Base-by-base conservation (phyloP, 2,888 invertebrate genomes). In the Atrina japonica region DNA sequence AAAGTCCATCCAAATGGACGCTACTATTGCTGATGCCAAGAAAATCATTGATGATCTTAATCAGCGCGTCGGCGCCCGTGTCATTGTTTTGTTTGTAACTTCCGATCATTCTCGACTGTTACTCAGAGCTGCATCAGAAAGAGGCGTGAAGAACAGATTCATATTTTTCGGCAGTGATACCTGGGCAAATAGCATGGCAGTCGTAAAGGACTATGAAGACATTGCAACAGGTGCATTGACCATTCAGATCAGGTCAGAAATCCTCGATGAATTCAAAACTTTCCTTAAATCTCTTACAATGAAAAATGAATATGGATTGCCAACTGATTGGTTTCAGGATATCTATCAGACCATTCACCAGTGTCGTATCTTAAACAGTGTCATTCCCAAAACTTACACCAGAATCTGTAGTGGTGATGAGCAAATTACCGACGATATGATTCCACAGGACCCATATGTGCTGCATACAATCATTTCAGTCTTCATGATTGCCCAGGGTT, bases 321-420 rank as follows among this genome's bases (percentile, higher is more conserved):
- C 91, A 3, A 83, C 88, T 65, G 88, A 88, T 61, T 91, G 91
- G 91, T 90, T 91, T 63, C 88, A 90, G 50, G 91, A 91, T 49
- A 87, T 90, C 43, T 90, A 88, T 83, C 90, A 91, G 75, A 84
- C 85, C 2, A 68, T 88, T 9, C 84, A 84, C 65, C 75, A 88
- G 66, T 91, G 91, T 73, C 84, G 87, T 35, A 80, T 90, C 27
- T 76, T 87, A 0, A 82, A 83, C 45, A 85, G 86, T 49, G 76
- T 75, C 5, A 78, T 84, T 3, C 82, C 81, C 65, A 83, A 79
- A 30, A 76, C 82, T n/a, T 88, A 77, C 75, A 74, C 86, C 0
- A 60, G 67, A 1, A 77, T 84, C 35, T 90, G 90, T 68, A 78
- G 78, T 0, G 85, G 84, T 3, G 70, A 83, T 7, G 89, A 89